phyloP scores from a whole-genome alignment of 2,113 vertebrate genomes.

The Anser cygnoides region DNA sequence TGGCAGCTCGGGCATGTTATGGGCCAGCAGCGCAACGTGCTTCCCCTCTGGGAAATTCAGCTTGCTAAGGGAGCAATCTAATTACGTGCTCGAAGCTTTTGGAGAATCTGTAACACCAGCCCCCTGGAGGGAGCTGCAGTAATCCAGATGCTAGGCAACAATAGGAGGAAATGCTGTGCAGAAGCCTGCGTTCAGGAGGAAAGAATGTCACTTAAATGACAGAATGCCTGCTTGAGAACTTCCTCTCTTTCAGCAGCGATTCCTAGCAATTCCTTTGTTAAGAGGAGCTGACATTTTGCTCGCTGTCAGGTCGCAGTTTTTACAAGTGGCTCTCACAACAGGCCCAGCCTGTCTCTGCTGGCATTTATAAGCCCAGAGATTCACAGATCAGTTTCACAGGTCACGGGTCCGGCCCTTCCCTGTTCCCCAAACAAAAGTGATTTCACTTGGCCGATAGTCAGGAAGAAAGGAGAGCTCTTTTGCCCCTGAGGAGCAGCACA shows the following conservation, averaged over 20 bases:
- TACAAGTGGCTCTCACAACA: background rate
- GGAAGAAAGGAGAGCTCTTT: background rate
- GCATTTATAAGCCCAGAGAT: background rate
- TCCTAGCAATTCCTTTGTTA: background rate
- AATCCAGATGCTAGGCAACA: conserved; percentile 57
- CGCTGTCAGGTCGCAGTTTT: background rate
- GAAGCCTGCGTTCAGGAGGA: conserved; percentile 11
- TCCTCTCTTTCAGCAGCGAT: conserved; percentile 9
- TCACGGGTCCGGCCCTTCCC: background rate
- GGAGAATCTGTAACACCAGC: background rate
- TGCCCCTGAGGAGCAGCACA: accelerated
- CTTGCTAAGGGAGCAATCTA: conserved; percentile 13
- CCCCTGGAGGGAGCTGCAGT: conserved; percentile 8
- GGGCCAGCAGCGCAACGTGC: conserved; percentile 11
- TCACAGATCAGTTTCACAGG: background rate
- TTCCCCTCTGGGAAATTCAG: conserved; percentile 24
- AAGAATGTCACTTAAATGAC: conserved; percentile 35
- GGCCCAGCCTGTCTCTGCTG: background rate
- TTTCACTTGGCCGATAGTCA: background rate
- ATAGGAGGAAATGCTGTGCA: conserved; percentile 25
- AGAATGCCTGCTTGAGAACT: conserved; percentile 50
- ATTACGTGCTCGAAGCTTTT: conserved; percentile 27
- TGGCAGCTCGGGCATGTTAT: background rate
- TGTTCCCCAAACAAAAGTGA: background rate
- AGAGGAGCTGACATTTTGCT: conserved; percentile 13